These are phyloP conservation scores for Carposina sasakii DNA, from an alignment of 1,140 invertebrate species.

Conservation along the genomic window DNA sequence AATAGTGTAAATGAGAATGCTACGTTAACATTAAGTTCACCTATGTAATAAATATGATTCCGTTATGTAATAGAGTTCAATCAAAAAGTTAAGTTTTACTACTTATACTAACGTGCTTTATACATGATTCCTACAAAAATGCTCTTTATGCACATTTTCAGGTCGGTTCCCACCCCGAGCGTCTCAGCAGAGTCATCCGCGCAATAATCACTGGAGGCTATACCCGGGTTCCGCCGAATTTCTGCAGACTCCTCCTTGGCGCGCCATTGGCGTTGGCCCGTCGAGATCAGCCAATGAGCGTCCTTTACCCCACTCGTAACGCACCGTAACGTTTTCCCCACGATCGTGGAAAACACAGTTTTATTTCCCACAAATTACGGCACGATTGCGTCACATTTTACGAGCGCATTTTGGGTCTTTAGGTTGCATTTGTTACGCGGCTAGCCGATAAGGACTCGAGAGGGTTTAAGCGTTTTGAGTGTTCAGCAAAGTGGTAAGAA, in stretches of 20 bases:
- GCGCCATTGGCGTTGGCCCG: constrained; percentile 54
- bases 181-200: no score
- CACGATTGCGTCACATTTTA: background rate
- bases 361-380: constrained; percentile 21
- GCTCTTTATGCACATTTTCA: no score
- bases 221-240: constrained; percentile 46
- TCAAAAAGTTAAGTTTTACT: no score
- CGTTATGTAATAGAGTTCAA: no score
- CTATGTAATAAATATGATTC: no score
- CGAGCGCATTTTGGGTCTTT: background rate
- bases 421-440: background rate
- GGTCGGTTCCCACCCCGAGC: no score
- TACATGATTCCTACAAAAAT: no score
- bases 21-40: no score
- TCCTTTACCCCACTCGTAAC: constrained; percentile 48
- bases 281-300: constrained; percentile 46
- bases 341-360: constrained; percentile 30
- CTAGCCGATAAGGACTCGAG: background rate
- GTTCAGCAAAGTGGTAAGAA: no score
- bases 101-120: no score
- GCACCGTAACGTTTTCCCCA: constrained; percentile 37
- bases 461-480: constrained; percentile 9
- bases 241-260: constrained; percentile 57
- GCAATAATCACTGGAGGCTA: no score
- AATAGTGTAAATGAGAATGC: no score